A percentile compares a stretch with the other conserved stretches of the same genome.
Evolutionary conservation across 2,113 vertebrate species (phyloP).

Genomic region (Aleadryas rufinucha): DNA sequence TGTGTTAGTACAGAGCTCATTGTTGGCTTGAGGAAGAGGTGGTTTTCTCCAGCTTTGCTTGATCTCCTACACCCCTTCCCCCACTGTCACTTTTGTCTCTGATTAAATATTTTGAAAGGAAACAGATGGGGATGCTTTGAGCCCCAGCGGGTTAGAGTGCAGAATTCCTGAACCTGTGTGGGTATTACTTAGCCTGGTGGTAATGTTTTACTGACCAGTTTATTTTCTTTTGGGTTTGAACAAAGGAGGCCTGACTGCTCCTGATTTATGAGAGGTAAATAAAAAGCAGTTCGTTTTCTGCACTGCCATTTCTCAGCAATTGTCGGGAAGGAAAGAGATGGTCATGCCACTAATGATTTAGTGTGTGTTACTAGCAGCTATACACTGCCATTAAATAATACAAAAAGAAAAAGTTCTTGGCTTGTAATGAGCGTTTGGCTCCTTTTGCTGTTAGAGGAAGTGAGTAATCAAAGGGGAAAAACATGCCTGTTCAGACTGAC

Average conservation of each 20-base stretch:
- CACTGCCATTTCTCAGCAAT: constrained; percentile 50
- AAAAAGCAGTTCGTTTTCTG: constrained; percentile 28
- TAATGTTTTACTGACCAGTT: constrained; percentile 30
- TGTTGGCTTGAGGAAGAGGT: not conserved
- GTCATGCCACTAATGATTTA: constrained; percentile 62
- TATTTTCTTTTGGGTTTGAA: constrained; percentile 55
- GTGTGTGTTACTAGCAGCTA: constrained; percentile 64
- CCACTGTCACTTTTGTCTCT: constrained; percentile 42
- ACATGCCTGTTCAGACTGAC: not conserved
- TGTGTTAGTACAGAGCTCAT: not conserved
- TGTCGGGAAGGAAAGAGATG: constrained; percentile 61
- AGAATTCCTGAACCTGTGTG: constrained; percentile 23
- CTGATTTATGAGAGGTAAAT: constrained; percentile 61
- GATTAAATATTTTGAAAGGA: constrained; percentile 49
- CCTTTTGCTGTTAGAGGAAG: constrained; percentile 44
- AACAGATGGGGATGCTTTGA: constrained; percentile 48
- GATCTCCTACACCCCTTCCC: constrained; percentile 7
- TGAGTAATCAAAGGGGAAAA: constrained; percentile 48
- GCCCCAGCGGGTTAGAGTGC: not conserved
- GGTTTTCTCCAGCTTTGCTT: constrained; percentile 16
- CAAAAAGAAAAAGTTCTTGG: constrained; percentile 30
- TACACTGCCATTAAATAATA: constrained; percentile 57
- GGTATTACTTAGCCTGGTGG: constrained; percentile 18
- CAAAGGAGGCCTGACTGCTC: constrained; percentile 21
- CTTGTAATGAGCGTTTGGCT: constrained; percentile 50